Evolutionary conservation across 35 echinoderm and acorn worm genomes (phyloP), one percentile per base, ranked within the genome.

Genomic region (Anneissia japonica): DNA sequence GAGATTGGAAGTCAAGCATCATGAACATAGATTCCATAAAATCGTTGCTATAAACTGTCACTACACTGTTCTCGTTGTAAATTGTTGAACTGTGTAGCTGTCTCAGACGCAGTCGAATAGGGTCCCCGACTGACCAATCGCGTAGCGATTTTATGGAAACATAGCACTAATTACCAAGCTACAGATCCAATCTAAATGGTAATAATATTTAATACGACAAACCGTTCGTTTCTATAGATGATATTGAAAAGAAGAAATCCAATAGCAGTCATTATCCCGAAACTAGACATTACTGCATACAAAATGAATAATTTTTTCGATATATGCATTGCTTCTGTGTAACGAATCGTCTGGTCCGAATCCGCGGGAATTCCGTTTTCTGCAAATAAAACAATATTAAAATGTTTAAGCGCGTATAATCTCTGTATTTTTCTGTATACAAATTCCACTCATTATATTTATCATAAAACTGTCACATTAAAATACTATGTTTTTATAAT

Each of bases 211-310:
- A 35, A 13, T 36, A 35, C 78, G 31, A 86, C 90, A 72, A 83
- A 99, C 96, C 92, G 91, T 89, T 99, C 96, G 45, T 99, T 91
- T 73, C 96, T 31, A 87, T 92, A 99, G 76, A 77, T 87, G 36
- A 99, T 81, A 76, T 99, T 99, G 74, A 99, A 99, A 38, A 89
- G 77, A 19, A 99, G 89, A 73, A 99, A 94, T 4, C 81, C 89
- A 35, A 91, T 55, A 0, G 96, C 92, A 38, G 88, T 89, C 16
- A 91, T 83, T 46, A 99, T 90, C 3, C 96, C 96, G 33, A 92
- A 39, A 29, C n/a, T 55, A n/a, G 92, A 90, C 38, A 99, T 86
- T 0, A 84, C 90, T 0, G 79, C 88, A 89, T 94, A 94, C 39
- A 74, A 82, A 35, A 91, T 80, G 73, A 99, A 89, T 17, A 99